Percentiles rank a stretch among this genome's conserved stretches.
phyloP scores from a whole-genome alignment of 2,888 invertebrate species.

The Copidosoma aretas region DNA sequence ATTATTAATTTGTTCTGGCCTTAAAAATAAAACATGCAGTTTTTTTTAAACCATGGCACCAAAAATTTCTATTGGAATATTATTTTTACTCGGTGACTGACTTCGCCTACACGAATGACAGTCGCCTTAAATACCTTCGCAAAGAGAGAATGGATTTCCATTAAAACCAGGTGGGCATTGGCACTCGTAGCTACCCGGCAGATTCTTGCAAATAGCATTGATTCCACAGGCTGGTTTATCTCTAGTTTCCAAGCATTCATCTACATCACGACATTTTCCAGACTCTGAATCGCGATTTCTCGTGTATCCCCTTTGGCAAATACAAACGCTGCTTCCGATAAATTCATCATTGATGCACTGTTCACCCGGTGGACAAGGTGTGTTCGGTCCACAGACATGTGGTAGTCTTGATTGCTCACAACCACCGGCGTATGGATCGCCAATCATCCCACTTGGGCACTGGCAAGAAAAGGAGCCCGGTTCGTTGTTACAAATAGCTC shows the following conservation, averaged over 20 bases:
- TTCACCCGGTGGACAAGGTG: constrained; percentile 84
- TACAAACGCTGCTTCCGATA: constrained; percentile 81
- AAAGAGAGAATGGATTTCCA: constrained; percentile 87
- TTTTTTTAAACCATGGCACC: no score
- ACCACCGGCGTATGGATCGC: constrained; percentile 81
- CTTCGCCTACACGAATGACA: no score
- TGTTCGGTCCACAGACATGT: constrained; percentile 74
- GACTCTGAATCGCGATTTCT: constrained; percentile 70
- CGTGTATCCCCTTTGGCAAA: constrained; percentile 87
- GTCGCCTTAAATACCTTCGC: constrained; percentile 67
- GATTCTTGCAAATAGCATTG: constrained; percentile 89
- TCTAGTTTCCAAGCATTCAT: constrained; percentile 80
- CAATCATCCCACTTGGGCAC: constrained; percentile 82
- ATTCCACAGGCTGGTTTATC: constrained; percentile 84
- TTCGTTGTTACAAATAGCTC: constrained; percentile 88
- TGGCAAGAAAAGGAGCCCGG: constrained; percentile 87
- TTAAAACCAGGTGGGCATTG: constrained; percentile 87
- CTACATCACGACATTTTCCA: constrained; percentile 82
- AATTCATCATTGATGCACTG: constrained; percentile 82
- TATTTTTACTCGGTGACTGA: no score
- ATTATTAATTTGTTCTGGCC: no score
- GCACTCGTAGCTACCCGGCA: constrained; percentile 92
- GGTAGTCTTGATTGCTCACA: constrained; percentile 73
- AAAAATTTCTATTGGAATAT: no score
- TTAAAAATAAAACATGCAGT: no score